These are phyloP conservation scores for Agonopterix alstromeriana DNA, from an alignment of 2,888 invertebrate genomes.

Conservation along the genomic window DNA sequence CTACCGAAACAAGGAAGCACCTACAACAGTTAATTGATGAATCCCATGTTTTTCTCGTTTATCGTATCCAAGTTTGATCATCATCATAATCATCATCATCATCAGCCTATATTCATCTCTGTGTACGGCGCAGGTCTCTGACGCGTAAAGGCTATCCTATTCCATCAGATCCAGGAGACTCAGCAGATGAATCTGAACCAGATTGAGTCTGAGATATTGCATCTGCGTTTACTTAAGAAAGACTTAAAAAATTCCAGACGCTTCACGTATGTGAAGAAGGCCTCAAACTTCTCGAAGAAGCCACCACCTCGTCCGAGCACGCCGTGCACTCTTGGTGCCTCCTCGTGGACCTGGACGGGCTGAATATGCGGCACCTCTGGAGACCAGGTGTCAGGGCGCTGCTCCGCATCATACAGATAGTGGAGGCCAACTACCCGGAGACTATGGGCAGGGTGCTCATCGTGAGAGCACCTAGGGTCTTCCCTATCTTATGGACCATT, in stretches of 20 bases:
- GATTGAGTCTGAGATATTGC: no score
- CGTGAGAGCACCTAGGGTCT: slow-evolving; percentile 93
- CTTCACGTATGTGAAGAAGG: slow-evolving; percentile 95
- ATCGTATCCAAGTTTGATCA: no score
- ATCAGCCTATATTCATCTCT: no score
- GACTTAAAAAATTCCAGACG: slow-evolving; percentile 77
- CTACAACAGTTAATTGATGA: no score
- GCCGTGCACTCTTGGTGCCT: slow-evolving; percentile 94
- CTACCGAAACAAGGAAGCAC: no score
- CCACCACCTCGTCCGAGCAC: slow-evolving; percentile 85
- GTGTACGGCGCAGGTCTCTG: no score
- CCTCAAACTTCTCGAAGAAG: slow-evolving; percentile 89
- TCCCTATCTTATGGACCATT: slow-evolving; percentile 96
- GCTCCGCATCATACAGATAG: slow-evolving; percentile 80
- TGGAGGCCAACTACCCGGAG: slow-evolving; percentile 96
- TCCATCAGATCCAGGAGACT: no score
- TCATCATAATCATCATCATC: no score
- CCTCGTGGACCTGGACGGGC: slow-evolving; percentile 93
- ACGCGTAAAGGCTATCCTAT: no score
- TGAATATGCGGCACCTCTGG: slow-evolving; percentile 97
- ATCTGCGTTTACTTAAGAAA: no score
- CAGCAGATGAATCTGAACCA: no score
- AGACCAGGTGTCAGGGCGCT: slow-evolving; percentile 90
- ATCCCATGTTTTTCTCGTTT: no score
- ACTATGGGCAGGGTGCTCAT: slow-evolving; percentile 95